A percentile compares a stretch with the other conserved stretches of the same genome.
These are phyloP conservation scores for Ellobium chinense DNA, from an alignment of 2,888 invertebrate genomes.

Conservation along the genomic window DNA sequence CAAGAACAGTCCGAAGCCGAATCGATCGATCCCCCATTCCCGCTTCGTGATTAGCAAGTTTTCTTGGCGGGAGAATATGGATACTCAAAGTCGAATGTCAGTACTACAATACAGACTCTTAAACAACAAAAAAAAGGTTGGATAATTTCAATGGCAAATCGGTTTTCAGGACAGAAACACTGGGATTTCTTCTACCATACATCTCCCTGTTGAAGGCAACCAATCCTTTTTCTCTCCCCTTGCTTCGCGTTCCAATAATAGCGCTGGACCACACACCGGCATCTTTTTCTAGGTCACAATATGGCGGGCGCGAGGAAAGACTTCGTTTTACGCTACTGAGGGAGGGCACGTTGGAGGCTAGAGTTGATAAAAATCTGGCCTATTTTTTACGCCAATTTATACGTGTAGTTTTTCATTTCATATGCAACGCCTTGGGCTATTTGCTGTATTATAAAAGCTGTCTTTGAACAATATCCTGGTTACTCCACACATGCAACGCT, in stretches of 20 bases:
- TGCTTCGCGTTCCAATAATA: constrained; percentile 28
- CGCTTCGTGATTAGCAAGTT: not conserved
- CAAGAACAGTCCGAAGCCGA: too few relatives aligned
- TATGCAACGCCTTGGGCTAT: not conserved
- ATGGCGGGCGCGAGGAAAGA: constrained; percentile 27
- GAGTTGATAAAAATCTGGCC: constrained; percentile 26
- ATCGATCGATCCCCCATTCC: too few relatives aligned
- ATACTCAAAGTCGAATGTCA: too few relatives aligned
- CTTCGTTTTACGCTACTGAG: not conserved
- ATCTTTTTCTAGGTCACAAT: constrained; percentile 36
- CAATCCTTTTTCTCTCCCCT: not conserved
- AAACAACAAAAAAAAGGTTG: too few relatives aligned
- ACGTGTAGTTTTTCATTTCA: not conserved
- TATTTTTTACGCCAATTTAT: constrained; percentile 5
- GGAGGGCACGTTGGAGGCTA: constrained; percentile 1
- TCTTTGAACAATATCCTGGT: too few relatives aligned
- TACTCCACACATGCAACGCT: too few relatives aligned
- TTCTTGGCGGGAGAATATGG: not conserved
- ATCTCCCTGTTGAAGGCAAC: not conserved
- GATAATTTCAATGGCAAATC: too few relatives aligned
- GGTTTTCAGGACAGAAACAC: too few relatives aligned
- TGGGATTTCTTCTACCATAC: not conserved
- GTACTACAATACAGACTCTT: too few relatives aligned
- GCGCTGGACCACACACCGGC: constrained; percentile 37
- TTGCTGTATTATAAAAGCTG: not conserved